A percentile compares a stretch with the other conserved stretches of the same genome.
Conservation (phyloP, 1,140 invertebrate species). For the Leguminivora glycinivorella region DNA sequence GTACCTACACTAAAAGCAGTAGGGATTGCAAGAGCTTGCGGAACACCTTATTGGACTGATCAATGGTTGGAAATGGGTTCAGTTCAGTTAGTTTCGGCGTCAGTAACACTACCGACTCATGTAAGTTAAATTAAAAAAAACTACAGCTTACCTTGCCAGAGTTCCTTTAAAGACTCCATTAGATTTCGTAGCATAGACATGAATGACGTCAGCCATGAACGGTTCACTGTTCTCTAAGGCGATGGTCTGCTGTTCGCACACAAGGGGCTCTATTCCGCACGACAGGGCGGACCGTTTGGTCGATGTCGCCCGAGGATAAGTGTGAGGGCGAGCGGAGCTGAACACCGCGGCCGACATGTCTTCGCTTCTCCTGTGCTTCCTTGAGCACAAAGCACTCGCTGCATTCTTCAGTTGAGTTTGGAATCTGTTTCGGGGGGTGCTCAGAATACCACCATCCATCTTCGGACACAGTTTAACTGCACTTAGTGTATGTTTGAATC, state of each 20-base stretch:
- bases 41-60: too few species aligned
- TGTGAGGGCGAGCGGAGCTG: conserved; percentile 61
- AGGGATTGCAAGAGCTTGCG: too few species aligned
- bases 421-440: conserved; percentile 67
- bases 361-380: conserved; percentile 64
- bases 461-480: conserved; percentile 42
- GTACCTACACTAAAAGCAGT: too few species aligned
- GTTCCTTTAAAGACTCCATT: conserved; percentile 60
- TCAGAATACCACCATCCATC: conserved; percentile 76
- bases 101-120: too few species aligned
- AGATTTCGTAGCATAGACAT: conserved; percentile 41
- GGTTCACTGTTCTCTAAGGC: conserved; percentile 46
- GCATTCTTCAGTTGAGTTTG: conserved; percentile 73
- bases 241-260: conserved; percentile 46
- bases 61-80: too few species aligned
- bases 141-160: conserved; percentile 58
- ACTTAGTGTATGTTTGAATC: conserved; percentile 62
- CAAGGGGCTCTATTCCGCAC: conserved; percentile 59
- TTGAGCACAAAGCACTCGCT: conserved; percentile 68
- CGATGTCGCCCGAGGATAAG: conserved; percentile 70
- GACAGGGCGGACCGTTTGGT: conserved; percentile 59
- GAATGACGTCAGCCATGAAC: conserved; percentile 42
- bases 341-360: conserved; percentile 33
- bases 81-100: too few species aligned
- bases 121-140: background rate